Conservation (phyloP, 2,797 vertebrate genomes). For the Pagetopsis macropterus region DNA sequence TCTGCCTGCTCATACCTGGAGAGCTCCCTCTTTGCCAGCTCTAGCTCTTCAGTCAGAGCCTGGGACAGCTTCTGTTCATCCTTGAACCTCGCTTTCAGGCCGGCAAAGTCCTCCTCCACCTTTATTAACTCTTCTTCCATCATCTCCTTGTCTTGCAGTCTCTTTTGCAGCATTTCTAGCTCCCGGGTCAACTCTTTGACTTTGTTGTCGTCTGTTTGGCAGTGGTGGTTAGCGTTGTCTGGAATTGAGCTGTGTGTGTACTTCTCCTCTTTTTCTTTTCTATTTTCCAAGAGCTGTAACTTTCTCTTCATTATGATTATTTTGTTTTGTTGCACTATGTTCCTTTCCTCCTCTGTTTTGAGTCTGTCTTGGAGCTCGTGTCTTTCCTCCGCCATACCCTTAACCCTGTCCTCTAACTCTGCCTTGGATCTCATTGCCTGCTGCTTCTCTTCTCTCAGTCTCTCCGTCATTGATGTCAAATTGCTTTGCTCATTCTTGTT, state of each 20-base stretch:
- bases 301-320: conserved; percentile 89
- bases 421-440: conserved; percentile 88
- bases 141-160: conserved; percentile 90
- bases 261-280: conserved; percentile 81
- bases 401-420: conserved; percentile 92
- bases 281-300: conserved; percentile 89
- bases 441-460: conserved; percentile 91
- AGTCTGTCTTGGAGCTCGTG: conserved; percentile 90
- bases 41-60: conserved; percentile 88
- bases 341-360: conserved; percentile 90
- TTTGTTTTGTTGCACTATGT: conserved; percentile 89
- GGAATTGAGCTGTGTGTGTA: conserved; percentile 77
- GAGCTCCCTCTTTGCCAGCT: conserved; percentile 88
- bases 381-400: conserved; percentile 87
- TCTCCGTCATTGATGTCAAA: conserved; percentile 88
- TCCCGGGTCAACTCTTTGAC: conserved; percentile 94
- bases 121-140: conserved; percentile 91
- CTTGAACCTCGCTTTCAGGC: conserved; percentile 87
- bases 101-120: conserved; percentile 89
- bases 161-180: conserved; percentile 89
- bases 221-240: conserved; percentile 60
- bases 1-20: conserved; percentile 90
- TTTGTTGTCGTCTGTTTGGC: conserved; percentile 94
- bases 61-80: conserved; percentile 87
- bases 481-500: conserved; percentile 91